A percentile compares a stretch with the other conserved stretches of the same genome.
phyloP scores from a whole-genome alignment of 2,113 vertebrate genomes.

The Myotis davidii region DNA sequence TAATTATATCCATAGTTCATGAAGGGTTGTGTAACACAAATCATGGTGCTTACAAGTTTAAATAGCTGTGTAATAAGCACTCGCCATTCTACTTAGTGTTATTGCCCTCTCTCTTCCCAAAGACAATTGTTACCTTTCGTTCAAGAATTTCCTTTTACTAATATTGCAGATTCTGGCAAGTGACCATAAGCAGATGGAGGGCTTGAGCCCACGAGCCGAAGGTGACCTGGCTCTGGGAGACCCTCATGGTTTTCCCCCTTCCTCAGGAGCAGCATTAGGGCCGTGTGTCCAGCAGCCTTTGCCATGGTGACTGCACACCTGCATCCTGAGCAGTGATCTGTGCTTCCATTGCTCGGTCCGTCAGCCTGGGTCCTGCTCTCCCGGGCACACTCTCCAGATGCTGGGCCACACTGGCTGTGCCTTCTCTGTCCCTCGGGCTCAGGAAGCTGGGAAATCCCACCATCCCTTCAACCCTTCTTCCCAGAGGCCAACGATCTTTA shows the following conservation, averaged over 20 bases:
- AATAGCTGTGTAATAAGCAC: not conserved
- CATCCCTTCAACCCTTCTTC: not conserved
- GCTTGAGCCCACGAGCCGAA: no score
- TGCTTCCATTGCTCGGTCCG: not conserved
- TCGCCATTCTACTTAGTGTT: not conserved
- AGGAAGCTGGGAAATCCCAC: not conserved
- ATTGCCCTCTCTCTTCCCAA: not conserved
- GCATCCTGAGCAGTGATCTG: not conserved
- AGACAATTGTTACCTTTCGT: not conserved
- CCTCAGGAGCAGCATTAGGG: not conserved
- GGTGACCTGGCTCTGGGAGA: not conserved
- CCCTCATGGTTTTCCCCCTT: not conserved
- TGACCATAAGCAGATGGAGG: not conserved
- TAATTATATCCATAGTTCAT: not conserved
- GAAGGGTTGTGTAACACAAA: not conserved
- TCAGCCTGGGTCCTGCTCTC: not conserved
- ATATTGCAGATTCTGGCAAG: not conserved
- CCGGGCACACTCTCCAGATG: not conserved
- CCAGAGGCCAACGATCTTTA: not conserved
- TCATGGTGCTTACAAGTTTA: not conserved
- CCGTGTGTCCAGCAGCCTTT: fast-evolving
- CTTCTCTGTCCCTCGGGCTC: not conserved
- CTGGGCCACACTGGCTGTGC: no score
- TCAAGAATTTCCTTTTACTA: not conserved
- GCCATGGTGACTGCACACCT: no score